Conservation (phyloP, 1,140 invertebrate species). For the Drosophila virilis region DNA sequence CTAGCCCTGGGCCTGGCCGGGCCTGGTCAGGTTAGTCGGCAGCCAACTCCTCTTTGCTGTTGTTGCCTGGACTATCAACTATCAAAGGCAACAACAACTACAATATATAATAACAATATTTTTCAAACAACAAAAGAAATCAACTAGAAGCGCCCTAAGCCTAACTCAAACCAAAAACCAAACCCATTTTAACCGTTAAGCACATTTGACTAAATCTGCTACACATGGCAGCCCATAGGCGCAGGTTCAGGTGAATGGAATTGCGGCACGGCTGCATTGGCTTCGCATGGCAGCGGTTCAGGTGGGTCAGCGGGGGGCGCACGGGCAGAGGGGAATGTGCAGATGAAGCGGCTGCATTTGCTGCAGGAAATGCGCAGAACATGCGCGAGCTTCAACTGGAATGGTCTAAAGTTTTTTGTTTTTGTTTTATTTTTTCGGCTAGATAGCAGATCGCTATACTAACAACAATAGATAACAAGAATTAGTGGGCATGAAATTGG, state of each 20-base stretch:
- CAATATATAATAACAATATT: conserved; percentile 79
- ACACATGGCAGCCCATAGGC: conserved; percentile 67
- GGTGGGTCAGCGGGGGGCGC: neutral
- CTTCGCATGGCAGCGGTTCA: neutral
- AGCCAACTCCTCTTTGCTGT: conserved; percentile 68
- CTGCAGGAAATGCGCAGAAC: conserved; percentile 74
- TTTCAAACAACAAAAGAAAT: conserved; percentile 79
- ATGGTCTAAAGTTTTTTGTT: conserved; percentile 45
- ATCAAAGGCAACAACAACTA: conserved; percentile 54
- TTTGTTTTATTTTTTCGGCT: conserved; percentile 61
- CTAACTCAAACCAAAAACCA: conserved; percentile 64
- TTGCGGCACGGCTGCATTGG: conserved; percentile 7
- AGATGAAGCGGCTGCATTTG: conserved; percentile 40
- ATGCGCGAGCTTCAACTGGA: conserved; percentile 65
- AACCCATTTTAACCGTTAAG: conserved; percentile 83
- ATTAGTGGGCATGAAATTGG: conserved; percentile 26
- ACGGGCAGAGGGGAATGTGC: conserved; percentile 8
- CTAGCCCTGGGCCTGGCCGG: conserved; percentile 27
- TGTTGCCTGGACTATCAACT: conserved; percentile 18
- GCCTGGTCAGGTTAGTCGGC: conserved; percentile 25
- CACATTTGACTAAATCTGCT: conserved; percentile 82
- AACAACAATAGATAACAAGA: conserved; percentile 79
- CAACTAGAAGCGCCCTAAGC: conserved; percentile 75
- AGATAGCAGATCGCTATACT: conserved; percentile 73
- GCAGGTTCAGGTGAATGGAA: conserved; percentile 41